Evolutionary conservation across 2,797 vertebrate genomes (phyloP).

Genomic region (Notoglanidium macrostoma): DNA sequence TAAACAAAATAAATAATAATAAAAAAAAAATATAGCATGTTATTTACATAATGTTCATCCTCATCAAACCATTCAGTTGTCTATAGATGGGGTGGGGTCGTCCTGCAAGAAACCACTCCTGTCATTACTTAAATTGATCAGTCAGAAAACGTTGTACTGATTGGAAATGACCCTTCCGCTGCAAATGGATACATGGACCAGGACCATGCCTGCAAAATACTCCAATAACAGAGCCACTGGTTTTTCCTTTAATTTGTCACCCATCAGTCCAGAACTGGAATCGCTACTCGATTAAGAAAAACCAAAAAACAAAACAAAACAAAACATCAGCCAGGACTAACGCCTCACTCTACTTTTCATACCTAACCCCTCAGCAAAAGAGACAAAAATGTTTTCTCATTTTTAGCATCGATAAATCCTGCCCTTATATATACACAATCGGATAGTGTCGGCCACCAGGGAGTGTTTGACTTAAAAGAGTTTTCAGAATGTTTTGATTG

Average conservation of each 20-base stretch:
- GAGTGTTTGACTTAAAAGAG: background rate
- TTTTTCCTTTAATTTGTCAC: conserved; percentile 15
- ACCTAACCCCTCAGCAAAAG: background rate
- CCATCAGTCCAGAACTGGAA: background rate
- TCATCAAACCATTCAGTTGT: no score
- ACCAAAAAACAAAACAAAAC: background rate
- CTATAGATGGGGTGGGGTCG: background rate
- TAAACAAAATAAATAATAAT: no score
- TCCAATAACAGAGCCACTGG: no score
- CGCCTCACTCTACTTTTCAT: background rate
- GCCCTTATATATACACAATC: background rate
- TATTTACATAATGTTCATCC: no score
- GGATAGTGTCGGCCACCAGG: background rate
- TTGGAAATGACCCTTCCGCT: background rate
- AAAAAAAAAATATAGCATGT: no score
- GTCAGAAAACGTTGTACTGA: background rate
- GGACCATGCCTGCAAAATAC: background rate
- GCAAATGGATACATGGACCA: background rate
- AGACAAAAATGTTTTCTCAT: conserved; percentile 5
- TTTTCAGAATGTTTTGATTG: background rate
- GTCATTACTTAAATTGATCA: background rate
- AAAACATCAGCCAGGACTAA: background rate
- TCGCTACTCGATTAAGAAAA: background rate
- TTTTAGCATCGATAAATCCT: background rate
- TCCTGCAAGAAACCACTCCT: background rate